Percentiles rank a stretch among this genome's conserved stretches.
These are phyloP conservation scores for Sphaerophoria taeniata DNA, from an alignment of 2,888 invertebrate genomes.

Conservation along the genomic window DNA sequence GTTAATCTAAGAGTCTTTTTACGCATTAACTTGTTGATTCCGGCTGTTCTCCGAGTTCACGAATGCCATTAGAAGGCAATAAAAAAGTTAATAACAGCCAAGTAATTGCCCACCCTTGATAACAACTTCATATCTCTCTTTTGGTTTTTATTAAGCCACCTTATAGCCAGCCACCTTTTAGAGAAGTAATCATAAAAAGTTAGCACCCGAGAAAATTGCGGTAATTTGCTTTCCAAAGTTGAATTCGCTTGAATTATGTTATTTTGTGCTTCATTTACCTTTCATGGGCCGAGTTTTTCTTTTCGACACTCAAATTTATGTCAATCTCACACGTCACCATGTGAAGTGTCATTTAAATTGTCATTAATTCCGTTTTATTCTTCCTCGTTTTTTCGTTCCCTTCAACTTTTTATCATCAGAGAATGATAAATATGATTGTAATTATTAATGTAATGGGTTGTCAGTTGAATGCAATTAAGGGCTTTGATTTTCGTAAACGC, in stretches of 20 bases:
- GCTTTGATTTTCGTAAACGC: conserved; percentile 31
- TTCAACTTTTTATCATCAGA: too few relatives aligned
- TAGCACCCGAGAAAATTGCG: neutral
- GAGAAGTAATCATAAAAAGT: neutral
- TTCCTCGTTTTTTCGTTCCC: too few relatives aligned
- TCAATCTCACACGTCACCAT: too few relatives aligned
- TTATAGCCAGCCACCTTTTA: too few relatives aligned
- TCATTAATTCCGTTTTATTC: too few relatives aligned
- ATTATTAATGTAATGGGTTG: conserved; percentile 11
- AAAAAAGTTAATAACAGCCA: neutral
- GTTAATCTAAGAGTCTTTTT: too few relatives aligned
- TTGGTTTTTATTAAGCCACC: too few relatives aligned
- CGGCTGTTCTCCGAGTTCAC: too few relatives aligned
- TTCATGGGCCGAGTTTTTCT: neutral
- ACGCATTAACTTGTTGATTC: too few relatives aligned
- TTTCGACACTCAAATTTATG: too few relatives aligned
- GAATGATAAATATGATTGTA: too few relatives aligned
- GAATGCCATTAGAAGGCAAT: neutral
- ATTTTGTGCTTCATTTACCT: conserved; percentile 1
- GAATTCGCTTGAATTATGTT: neutral
- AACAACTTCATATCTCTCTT: neutral
- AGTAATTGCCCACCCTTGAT: neutral
- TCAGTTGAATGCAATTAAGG: conserved; percentile 60
- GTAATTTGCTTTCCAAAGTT: neutral
- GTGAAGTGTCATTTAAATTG: neutral